phyloP scores from a whole-genome alignment of 2,888 invertebrate species.

The Caenorhabditis japonica region DNA sequence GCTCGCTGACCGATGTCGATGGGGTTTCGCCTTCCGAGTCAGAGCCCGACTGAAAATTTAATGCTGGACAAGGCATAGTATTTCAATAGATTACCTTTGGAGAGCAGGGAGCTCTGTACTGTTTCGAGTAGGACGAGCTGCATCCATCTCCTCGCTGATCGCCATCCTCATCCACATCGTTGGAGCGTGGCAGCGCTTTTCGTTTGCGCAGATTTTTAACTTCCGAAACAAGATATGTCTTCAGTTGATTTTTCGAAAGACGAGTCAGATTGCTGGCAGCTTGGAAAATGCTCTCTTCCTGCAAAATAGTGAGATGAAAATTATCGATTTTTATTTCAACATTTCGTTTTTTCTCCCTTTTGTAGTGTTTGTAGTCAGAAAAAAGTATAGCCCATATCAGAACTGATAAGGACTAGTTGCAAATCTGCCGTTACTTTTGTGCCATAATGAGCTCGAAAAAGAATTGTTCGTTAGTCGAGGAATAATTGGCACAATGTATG shows the following conservation, averaged over 20 bases:
- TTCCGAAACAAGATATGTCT: constrained; percentile 72
- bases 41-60: constrained; percentile 69
- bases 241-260: constrained; percentile 66
- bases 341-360: neutral
- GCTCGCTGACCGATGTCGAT: constrained; percentile 6
- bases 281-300: constrained; percentile 38
- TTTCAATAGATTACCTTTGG: constrained; percentile 38
- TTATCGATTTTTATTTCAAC: neutral
- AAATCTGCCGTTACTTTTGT: constrained; percentile 37
- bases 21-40: constrained; percentile 72
- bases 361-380: constrained; percentile 27
- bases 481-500: constrained; percentile 21
- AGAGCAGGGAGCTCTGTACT: constrained; percentile 40
- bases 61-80: constrained; percentile 21
- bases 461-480: constrained; percentile 7
- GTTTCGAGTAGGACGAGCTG: constrained; percentile 21
- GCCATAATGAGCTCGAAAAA: constrained; percentile 35
- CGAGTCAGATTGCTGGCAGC: constrained; percentile 41
- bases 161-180: constrained; percentile 23
- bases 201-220: constrained; percentile 70
- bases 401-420: constrained; percentile 11
- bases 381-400: constrained; percentile 17
- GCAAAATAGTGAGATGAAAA: constrained; percentile 5
- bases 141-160: constrained; percentile 29
- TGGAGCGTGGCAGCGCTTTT: constrained; percentile 46